Conservation (phyloP, 1,140 invertebrate genomes). For the Aphis craccivora region DNA sequence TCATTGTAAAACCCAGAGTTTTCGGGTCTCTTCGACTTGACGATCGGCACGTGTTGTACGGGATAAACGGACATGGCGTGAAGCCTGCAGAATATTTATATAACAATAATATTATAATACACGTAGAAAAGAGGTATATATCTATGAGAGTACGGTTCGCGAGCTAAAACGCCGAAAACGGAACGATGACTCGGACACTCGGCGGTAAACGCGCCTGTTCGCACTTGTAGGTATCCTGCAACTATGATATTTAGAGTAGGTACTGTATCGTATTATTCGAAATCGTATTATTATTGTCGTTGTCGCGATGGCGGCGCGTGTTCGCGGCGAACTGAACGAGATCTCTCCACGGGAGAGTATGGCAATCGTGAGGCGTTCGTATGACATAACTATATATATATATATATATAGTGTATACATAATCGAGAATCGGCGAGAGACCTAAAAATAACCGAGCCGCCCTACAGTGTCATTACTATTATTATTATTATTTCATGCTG, state of each 20-base stretch:
- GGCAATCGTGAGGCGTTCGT: neutral
- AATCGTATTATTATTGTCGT: neutral
- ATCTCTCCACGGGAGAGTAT: neutral
- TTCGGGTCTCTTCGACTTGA: neutral
- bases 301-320: neutral
- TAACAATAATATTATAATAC: too few species aligned
- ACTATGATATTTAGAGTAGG: too few species aligned
- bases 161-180: neutral
- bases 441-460: constrained; percentile 7
- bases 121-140: too few species aligned
- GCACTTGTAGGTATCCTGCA: too few species aligned
- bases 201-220: too few species aligned
- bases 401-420: too few species aligned
- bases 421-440: neutral
- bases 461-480: constrained; percentile 8
- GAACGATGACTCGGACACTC: neutral
- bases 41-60: neutral
- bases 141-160: neutral
- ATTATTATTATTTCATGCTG: neutral
- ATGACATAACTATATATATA: neutral
- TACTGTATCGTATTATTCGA: too few species aligned
- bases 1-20: neutral
- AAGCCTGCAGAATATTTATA: too few species aligned
- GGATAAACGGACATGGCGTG: neutral
- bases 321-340: neutral